Percentiles rank a stretch among this genome's conserved stretches.
Evolutionary conservation across 2,888 invertebrate species (phyloP).

Genomic region (Epistrophe eligans): DNA sequence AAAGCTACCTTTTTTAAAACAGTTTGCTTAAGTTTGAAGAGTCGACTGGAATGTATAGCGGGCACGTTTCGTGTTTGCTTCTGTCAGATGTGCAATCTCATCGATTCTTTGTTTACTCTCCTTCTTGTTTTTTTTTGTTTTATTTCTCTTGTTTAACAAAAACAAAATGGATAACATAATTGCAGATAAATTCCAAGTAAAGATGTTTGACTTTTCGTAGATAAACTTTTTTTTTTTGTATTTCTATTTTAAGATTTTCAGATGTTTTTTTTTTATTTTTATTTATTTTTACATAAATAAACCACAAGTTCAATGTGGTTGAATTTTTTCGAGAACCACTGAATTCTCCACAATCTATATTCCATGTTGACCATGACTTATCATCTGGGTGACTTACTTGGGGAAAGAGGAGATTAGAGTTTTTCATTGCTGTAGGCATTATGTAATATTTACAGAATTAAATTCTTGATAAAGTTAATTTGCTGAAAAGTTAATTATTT

Average conservation of each 20-base stretch:
- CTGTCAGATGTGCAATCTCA: slow-evolving; percentile 54
- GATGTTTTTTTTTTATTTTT: neutral
- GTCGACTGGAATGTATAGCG: slow-evolving; percentile 8
- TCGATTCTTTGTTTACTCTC: slow-evolving; percentile 44
- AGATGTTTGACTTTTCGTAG: slow-evolving; percentile 24
- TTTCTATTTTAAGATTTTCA: slow-evolving; percentile 3
- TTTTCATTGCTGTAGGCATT: neutral
- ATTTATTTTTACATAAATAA: neutral
- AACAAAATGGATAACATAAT: slow-evolving; percentile 8
- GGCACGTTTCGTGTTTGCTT: slow-evolving; percentile 7
- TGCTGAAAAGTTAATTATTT: neutral
- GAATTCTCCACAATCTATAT: neutral
- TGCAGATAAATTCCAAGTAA: slow-evolving; percentile 45
- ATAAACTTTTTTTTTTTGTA: neutral
- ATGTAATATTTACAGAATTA: slow-evolving; percentile 30
- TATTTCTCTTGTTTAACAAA: neutral
- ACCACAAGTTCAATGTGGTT: slow-evolving; percentile 4
- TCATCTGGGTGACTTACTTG: neutral
- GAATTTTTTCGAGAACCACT: neutral
- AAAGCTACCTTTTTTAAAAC: slow-evolving; percentile 13
- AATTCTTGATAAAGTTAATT: slow-evolving; percentile 5
- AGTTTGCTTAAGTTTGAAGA: slow-evolving; percentile 52
- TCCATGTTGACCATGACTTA: slow-evolving; percentile 3
- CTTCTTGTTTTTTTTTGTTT: neutral
- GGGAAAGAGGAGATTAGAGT: neutral